Percentiles rank a stretch among this genome's conserved stretches.
Conservation (phyloP, 2,888 invertebrate species). For the Dicranocentrus wangi region DNA sequence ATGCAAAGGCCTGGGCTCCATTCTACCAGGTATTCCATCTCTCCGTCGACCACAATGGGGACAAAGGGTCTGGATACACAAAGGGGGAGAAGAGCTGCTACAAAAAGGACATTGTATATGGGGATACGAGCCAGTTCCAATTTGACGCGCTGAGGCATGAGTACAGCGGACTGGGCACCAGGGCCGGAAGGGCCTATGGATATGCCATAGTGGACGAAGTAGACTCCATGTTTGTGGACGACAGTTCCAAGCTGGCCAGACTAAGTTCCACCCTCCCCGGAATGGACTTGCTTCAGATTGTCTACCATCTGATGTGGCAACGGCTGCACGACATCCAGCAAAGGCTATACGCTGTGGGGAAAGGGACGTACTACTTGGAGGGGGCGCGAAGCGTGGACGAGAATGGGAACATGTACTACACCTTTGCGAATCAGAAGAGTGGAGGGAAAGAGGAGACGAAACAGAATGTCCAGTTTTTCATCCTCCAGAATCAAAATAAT, state of each 20-base stretch:
- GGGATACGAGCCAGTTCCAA: slow-evolving; percentile 57
- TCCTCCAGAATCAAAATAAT: too few species aligned
- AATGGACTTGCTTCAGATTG: slow-evolving; percentile 48
- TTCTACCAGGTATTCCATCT: slow-evolving; percentile 53
- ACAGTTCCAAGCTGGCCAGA: slow-evolving; percentile 48
- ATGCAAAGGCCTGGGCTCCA: slow-evolving; percentile 42
- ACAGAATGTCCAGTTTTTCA: too few species aligned
- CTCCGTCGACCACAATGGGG: slow-evolving; percentile 53
- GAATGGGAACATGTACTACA: not conserved
- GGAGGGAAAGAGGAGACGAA: too few species aligned
- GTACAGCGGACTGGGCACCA: slow-evolving; percentile 54
- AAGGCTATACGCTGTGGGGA: too few species aligned
- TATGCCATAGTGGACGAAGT: slow-evolving; percentile 64
- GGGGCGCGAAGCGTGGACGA: too few species aligned
- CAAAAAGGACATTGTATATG: slow-evolving; percentile 57
- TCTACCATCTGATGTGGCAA: slow-evolving; percentile 47
- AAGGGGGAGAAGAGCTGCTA: slow-evolving; percentile 56
- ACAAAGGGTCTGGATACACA: slow-evolving; percentile 19
- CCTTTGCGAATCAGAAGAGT: too few species aligned
- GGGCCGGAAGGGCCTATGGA: slow-evolving; percentile 20
- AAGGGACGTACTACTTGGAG: too few species aligned
- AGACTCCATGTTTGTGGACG: slow-evolving; percentile 61
- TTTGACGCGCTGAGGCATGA: slow-evolving; percentile 56
- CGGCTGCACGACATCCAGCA: slow-evolving; percentile 35
- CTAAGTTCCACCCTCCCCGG: slow-evolving; percentile 54